Evolutionary conservation across 2,113 vertebrate genomes (phyloP), one percentile per base, ranked within the genome.

Genomic region (Passerina amoena): DNA sequence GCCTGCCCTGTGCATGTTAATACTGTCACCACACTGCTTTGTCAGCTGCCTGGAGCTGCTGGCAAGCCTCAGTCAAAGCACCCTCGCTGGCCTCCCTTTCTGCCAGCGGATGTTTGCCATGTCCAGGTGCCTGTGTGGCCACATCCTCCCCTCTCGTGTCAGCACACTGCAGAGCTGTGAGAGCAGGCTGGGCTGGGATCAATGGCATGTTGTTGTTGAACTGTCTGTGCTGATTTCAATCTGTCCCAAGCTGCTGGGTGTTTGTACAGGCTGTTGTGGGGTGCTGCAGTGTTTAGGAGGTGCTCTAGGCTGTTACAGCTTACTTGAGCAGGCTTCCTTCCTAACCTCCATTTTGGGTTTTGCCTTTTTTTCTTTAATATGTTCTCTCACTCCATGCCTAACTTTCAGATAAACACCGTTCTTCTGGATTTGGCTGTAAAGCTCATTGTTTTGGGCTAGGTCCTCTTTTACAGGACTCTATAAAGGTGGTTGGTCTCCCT

Each of bases 31-130:
- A 42, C 57, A 2, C 78, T 90, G 92, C 96, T 96, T 93, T 88
- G 92, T 92, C 95, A 95, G 94, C 86, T 95, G 86, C 86, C 81
- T 37, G 68, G 60, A 96, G 87, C 87, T 78, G 75, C 25, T 77
- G 90, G 82, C 14, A 3, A 71, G 79, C 90, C 68, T 63, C 37
- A 22, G 23, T 1, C 64, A 7, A 28, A 21, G 64, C 3, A 54
- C 59, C 94, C 76, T 94, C 4, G 17, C 64, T 83, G 93, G 92
- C 92, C 88, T 88, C 76, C 71, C 85, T 63, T 65, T 83, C 82
- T 93, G 93, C 87, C 92, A 83, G 82, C 2, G 76, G 94, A 88
- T 94, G 64, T 94, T 73, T 88, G 82, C 90, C 20, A 27, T 1
- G 0, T 71, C 90, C 94, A 92, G 96, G 94, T 95, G 92, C 93